Percentiles rank a stretch among this genome's conserved stretches.
These are phyloP conservation scores for Cepaea nemoralis DNA, from an alignment of 1,140 invertebrate species.

Conservation along the genomic window DNA sequence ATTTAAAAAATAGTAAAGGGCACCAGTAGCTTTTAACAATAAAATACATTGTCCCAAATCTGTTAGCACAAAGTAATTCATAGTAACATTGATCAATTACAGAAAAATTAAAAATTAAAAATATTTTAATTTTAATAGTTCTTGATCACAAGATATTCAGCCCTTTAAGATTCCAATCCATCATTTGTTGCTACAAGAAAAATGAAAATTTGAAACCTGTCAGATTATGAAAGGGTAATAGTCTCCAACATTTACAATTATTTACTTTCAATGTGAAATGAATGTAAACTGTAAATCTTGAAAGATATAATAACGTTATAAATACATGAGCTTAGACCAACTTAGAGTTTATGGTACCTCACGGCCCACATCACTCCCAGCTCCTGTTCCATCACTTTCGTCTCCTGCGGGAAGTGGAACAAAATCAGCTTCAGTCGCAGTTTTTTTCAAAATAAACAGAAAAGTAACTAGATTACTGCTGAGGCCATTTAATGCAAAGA, in stretches of 20 bases:
- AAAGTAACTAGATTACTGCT: constrained; percentile 17
- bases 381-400: constrained; percentile 63
- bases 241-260: not conserved
- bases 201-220: constrained; percentile 13
- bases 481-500: constrained; percentile 8
- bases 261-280: constrained; percentile 13
- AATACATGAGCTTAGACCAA: constrained; percentile 40
- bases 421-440: constrained; percentile 55
- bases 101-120: not conserved
- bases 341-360: constrained; percentile 55
- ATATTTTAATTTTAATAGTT: not conserved
- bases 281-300: constrained; percentile 38
- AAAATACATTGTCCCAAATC: constrained; percentile 1
- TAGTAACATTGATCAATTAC: not conserved
- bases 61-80: not conserved
- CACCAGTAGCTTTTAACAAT: not conserved
- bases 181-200: constrained; percentile 1
- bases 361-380: constrained; percentile 57
- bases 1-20: too few relatives aligned
- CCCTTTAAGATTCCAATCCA: constrained; percentile 32
- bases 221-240: constrained; percentile 5
- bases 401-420: constrained; percentile 66
- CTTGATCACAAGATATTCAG: not conserved
- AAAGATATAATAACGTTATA: constrained; percentile 21
- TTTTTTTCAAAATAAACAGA: constrained; percentile 35